Evolutionary conservation across 2,113 vertebrate genomes (phyloP).

Genomic region (Cheilinus undulatus): DNA sequence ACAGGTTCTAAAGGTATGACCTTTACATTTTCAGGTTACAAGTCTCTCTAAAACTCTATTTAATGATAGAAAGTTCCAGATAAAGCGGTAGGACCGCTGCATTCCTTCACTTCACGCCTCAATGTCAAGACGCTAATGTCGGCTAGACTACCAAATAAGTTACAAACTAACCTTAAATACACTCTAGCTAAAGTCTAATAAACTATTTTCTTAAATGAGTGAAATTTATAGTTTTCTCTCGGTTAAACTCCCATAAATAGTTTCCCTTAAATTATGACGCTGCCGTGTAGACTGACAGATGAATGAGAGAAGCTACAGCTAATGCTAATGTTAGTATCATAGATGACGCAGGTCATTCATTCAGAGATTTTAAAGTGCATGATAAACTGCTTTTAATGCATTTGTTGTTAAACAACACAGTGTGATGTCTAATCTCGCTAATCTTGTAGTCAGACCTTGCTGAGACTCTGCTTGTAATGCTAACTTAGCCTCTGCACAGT

Average conservation of each 20-base stretch:
- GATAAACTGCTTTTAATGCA: not conserved
- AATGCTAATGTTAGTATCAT: constrained; percentile 37
- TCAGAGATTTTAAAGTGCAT: not conserved
- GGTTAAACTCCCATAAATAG: too few relatives aligned
- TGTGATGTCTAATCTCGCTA: not conserved
- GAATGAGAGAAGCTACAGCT: constrained; percentile 32
- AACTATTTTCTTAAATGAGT: too few relatives aligned
- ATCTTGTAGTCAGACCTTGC: not conserved
- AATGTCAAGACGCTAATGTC: constrained; percentile 24
- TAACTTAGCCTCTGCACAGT: constrained; percentile 19
- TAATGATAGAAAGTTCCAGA: not conserved
- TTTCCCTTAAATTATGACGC: too few relatives aligned
- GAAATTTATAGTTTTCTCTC: too few relatives aligned
- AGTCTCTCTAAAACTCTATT: accelerated
- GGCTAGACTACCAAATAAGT: not conserved
- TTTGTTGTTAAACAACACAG: not conserved
- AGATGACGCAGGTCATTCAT: constrained; percentile 11
- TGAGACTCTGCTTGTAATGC: not conserved
- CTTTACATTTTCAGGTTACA: not conserved
- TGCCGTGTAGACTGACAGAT: constrained; percentile 13
- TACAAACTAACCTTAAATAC: too few relatives aligned
- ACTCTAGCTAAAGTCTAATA: too few relatives aligned
- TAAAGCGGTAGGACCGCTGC: not conserved
- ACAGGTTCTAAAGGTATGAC: constrained; percentile 3
- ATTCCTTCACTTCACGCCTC: not conserved